phyloP scores from a whole-genome alignment of 2,888 invertebrate genomes.

The Meandrusa payeni region DNA sequence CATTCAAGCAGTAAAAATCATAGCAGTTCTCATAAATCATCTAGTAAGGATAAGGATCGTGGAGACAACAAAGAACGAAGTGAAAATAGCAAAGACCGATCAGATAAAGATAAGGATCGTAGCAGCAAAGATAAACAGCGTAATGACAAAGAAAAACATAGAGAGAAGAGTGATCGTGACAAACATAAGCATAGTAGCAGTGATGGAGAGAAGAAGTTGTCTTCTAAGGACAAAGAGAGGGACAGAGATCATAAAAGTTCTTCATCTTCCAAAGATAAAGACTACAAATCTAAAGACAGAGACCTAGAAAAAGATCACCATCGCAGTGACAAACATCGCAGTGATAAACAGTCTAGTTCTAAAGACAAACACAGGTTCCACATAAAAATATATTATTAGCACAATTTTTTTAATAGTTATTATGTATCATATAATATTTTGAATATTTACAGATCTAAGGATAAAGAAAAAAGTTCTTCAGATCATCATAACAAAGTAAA shows the following conservation, averaged over 20 bases:
- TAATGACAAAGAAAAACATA: slow-evolving; percentile 54
- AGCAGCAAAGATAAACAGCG: slow-evolving; percentile 60
- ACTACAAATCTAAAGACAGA: slow-evolving; percentile 63
- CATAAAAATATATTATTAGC: slow-evolving; percentile 6
- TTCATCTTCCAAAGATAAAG: slow-evolving; percentile 69
- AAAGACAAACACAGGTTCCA: slow-evolving; percentile 81
- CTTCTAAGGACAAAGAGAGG: slow-evolving; percentile 46
- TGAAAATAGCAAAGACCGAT: slow-evolving; percentile 66
- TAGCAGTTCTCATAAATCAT: slow-evolving; percentile 78
- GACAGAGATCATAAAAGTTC: slow-evolving; percentile 45
- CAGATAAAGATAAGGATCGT: slow-evolving; percentile 39
- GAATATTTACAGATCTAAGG: slow-evolving; percentile 38
- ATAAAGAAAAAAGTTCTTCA: slow-evolving; percentile 55
- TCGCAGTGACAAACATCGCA: slow-evolving; percentile 65
- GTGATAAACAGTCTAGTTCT: slow-evolving; percentile 67
- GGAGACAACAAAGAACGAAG: slow-evolving; percentile 51
- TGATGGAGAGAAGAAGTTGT: slow-evolving; percentile 48
- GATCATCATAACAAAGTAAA: slow-evolving; percentile 58
- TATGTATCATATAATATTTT: slow-evolving; percentile 2
- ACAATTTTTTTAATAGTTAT: slow-evolving; percentile 8
- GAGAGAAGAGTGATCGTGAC: slow-evolving; percentile 40
- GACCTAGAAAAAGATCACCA: slow-evolving; percentile 49
- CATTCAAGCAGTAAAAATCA: slow-evolving; percentile 78
- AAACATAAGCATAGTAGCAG: slow-evolving; percentile 44
- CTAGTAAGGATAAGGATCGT: slow-evolving; percentile 69